Conservation (phyloP, 2,888 invertebrate genomes). For the Coecobrya sp. region DNA sequence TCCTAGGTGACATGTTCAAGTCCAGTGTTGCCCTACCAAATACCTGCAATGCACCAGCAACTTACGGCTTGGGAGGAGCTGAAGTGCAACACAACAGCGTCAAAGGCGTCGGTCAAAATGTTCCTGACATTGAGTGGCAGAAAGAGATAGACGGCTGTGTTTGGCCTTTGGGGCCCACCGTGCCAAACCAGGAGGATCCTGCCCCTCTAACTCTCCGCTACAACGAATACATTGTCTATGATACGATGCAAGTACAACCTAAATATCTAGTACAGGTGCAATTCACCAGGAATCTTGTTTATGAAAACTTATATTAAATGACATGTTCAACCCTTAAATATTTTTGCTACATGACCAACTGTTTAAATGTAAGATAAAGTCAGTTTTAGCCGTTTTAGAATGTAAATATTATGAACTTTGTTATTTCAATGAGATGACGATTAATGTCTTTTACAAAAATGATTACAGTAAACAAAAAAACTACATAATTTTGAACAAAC, state of each 20-base stretch:
- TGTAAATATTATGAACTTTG: too few species aligned
- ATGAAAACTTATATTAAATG: not conserved
- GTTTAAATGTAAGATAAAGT: too few species aligned
- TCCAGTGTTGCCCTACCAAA: slow-evolving; percentile 3
- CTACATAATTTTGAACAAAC: too few species aligned
- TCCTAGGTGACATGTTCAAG: slow-evolving; percentile 73
- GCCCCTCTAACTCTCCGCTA: slow-evolving; percentile 6
- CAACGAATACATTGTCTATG: slow-evolving; percentile 76
- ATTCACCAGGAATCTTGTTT: not conserved
- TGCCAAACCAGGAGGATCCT: not conserved
- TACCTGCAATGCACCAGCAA: slow-evolving; percentile 47
- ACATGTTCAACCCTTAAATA: not conserved
- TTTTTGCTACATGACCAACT: too few species aligned
- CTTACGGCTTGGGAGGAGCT: not conserved
- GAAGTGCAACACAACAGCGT: slow-evolving; percentile 29
- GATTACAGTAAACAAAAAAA: too few species aligned
- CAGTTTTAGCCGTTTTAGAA: too few species aligned
- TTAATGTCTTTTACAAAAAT: too few species aligned
- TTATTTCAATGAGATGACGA: too few species aligned
- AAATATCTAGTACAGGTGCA: slow-evolving; percentile 64
- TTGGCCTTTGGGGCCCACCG: slow-evolving; percentile 52
- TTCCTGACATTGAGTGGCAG: slow-evolving; percentile 16
- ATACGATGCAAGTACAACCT: slow-evolving; percentile 29
- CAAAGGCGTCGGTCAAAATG: not conserved
- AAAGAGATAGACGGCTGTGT: slow-evolving; percentile 19